Percentiles rank a stretch among this genome's conserved stretches.
These are phyloP conservation scores for Hemibagrus wyckioides DNA, from an alignment of 2,113 vertebrate species.

Conservation along the genomic window DNA sequence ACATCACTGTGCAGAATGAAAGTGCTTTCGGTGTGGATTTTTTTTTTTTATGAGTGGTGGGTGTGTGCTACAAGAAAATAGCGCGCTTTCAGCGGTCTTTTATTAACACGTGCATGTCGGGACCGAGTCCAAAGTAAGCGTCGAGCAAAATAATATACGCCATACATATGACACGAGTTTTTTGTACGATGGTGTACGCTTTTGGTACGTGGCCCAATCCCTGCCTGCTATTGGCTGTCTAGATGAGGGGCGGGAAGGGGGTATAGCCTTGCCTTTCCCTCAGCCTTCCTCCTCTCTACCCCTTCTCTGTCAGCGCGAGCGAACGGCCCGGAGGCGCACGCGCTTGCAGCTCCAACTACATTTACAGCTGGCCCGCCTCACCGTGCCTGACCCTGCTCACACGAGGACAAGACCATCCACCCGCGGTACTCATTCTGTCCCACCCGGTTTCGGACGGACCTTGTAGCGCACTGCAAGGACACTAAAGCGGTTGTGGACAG, in stretches of 20 bases:
- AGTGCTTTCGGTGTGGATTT: conserved; percentile 64
- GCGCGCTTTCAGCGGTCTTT: conserved; percentile 71
- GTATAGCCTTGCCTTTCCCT: conserved; percentile 38
- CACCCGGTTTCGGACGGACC: background rate
- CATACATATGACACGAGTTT: background rate
- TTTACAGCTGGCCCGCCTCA: background rate
- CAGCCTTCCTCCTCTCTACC: conserved; percentile 46
- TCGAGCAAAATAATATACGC: background rate
- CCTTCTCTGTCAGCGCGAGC: conserved; percentile 60
- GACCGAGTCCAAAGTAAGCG: background rate
- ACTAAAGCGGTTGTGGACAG: conserved; percentile 27
- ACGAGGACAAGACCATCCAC: background rate
- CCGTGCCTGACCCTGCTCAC: background rate
- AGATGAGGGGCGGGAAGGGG: conserved; percentile 50
- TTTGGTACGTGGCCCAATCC: conserved; percentile 19
- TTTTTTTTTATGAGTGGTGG: conserved; percentile 48
- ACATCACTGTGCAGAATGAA: conserved; percentile 73
- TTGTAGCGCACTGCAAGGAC: conserved; percentile 1
- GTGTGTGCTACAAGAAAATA: conserved; percentile 59
- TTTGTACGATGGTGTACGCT: background rate
- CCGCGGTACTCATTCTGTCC: background rate
- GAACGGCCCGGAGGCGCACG: conserved; percentile 61
- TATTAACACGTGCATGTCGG: conserved; percentile 67
- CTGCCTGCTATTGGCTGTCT: conserved; percentile 65
- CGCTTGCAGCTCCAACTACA: conserved; percentile 58